These are phyloP conservation scores for Tragelaphus scriptus DNA, from an alignment of 2,113 vertebrate genomes.

Conservation along the genomic window DNA sequence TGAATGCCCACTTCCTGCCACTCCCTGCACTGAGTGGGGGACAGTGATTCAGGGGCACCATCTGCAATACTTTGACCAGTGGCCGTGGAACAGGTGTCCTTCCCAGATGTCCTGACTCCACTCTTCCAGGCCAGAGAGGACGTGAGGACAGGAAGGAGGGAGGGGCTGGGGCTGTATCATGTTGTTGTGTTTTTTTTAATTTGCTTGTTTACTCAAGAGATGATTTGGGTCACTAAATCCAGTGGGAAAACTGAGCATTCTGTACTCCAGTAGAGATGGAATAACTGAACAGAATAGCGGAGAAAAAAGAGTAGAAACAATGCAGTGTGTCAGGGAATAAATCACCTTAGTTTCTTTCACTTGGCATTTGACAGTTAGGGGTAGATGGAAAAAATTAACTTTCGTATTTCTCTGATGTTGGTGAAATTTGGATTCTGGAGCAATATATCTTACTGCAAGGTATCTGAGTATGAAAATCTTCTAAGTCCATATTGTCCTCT, in stretches of 20 bases:
- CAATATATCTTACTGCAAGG: too few relatives aligned
- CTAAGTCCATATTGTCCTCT: not conserved
- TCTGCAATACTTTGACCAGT: accelerated
- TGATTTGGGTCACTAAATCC: not conserved
- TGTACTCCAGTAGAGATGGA: accelerated
- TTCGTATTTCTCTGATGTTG: not conserved
- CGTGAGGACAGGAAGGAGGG: not conserved
- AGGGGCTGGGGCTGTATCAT: not conserved
- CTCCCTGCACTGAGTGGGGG: accelerated
- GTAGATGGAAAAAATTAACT: not conserved
- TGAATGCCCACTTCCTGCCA: not conserved
- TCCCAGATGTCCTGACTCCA: not conserved
- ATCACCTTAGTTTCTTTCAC: not conserved
- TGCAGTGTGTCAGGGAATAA: accelerated
- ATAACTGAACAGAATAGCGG: too few relatives aligned
- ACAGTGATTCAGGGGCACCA: not conserved
- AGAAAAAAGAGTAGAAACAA: not conserved
- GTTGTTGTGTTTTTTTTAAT: not conserved
- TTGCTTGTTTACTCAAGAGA: not conserved
- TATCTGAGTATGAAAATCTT: not conserved
- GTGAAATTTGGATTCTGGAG: not conserved
- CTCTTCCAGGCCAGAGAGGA: not conserved
- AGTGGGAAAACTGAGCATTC: not conserved
- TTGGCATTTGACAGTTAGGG: not conserved
- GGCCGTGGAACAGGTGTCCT: not conserved